Percentiles rank a stretch among this genome's conserved stretches.
Conservation (phyloP, 2,113 vertebrate genomes). For the Psophia crepitans region DNA sequence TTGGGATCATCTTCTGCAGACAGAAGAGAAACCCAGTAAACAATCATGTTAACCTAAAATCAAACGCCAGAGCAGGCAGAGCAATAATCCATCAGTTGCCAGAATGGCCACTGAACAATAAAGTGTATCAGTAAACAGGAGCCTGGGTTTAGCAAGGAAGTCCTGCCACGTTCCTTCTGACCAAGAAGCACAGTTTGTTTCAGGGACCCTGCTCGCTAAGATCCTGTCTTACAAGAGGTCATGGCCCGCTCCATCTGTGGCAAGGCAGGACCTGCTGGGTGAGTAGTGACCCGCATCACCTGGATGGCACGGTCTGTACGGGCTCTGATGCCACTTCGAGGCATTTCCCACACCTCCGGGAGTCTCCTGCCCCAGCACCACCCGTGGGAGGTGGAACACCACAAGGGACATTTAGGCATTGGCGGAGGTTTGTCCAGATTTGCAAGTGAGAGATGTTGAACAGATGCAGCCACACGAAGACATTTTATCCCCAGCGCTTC, state of each 20-base stretch:
- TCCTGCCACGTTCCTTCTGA: neutral
- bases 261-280: too few species aligned
- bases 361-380: neutral
- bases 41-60: neutral
- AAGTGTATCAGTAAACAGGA: neutral
- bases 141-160: neutral
- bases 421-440: neutral
- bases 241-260: neutral
- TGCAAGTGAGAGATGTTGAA: neutral
- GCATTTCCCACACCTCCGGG: neutral
- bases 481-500: neutral
- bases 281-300: neutral
- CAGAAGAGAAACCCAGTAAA: neutral
- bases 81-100: neutral
- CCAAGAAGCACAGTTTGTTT: neutral
- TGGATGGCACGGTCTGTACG: neutral
- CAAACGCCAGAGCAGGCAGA: neutral
- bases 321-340: neutral
- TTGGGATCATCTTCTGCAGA: neutral
- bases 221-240: neutral
- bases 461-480: neutral
- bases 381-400: neutral
- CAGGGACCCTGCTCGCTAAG: neutral
- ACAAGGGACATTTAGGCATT: neutral
- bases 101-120: neutral